These are phyloP conservation scores for Brachionichthys hirsutus DNA, from an alignment of 2,113 vertebrate genomes.

Conservation along the genomic window DNA sequence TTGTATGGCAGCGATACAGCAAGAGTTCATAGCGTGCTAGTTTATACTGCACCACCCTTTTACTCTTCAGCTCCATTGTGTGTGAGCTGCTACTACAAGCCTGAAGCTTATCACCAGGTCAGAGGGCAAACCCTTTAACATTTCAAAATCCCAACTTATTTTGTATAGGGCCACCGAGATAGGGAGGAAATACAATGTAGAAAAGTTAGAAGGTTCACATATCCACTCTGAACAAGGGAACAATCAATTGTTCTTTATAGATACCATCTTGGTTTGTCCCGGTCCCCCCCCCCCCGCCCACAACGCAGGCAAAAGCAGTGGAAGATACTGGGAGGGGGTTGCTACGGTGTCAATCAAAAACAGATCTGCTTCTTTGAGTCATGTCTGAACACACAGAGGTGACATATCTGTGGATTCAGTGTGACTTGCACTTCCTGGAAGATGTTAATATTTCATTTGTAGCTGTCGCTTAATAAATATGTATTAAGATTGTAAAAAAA, in stretches of 20 bases:
- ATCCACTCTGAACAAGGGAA: not conserved
- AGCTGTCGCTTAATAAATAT: too few species aligned
- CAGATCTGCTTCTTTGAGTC: not conserved
- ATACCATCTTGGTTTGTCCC: not conserved
- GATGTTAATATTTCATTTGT: not conserved
- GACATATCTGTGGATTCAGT: not conserved
- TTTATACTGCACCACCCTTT: constrained; percentile 18
- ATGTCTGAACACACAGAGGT: not conserved
- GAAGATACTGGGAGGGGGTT: not conserved
- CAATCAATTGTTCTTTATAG: constrained; percentile 1
- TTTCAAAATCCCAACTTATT: too few species aligned
- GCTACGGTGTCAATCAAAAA: not conserved
- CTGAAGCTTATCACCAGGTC: constrained; percentile 8
- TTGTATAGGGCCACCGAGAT: too few species aligned
- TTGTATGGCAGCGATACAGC: constrained; percentile 37
- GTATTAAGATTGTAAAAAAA: too few species aligned
- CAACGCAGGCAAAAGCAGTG: not conserved
- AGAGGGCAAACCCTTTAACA: not conserved
- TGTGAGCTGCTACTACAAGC: not conserved
- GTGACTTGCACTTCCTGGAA: not conserved
- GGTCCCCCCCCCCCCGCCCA: not conserved
- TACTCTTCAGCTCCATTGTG: constrained; percentile 21
- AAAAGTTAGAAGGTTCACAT: not conserved
- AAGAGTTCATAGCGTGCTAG: constrained; percentile 7
- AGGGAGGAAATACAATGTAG: not conserved